A percentile compares a stretch with the other conserved stretches of the same genome.
phyloP scores from a whole-genome alignment of 2,888 invertebrate genomes.

The Sympetrum striolatum region DNA sequence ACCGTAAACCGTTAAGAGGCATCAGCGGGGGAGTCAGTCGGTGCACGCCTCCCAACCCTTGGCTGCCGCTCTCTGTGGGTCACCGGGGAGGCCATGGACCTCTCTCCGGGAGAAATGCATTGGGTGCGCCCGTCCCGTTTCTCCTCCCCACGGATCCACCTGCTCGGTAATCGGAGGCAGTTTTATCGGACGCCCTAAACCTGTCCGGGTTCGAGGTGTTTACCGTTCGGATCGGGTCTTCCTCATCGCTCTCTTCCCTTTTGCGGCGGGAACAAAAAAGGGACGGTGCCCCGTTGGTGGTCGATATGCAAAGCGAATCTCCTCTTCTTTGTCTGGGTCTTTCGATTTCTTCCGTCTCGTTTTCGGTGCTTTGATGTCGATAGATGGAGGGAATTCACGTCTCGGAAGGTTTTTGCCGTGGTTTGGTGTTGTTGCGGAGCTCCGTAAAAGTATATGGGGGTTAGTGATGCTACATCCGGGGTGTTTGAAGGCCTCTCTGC shows the following conservation, averaged over 20 bases:
- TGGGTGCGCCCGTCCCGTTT: background rate
- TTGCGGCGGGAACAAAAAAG: background rate
- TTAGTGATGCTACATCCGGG: too few relatives aligned
- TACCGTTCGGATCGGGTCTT: background rate
- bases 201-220: background rate
- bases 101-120: background rate
- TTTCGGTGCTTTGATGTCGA: background rate
- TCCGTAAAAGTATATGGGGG: too few relatives aligned
- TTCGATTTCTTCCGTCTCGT: background rate
- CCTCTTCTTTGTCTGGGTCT: background rate
- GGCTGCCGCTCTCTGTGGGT: background rate
- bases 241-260: background rate
- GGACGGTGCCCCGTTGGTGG: background rate
- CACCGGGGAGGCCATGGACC: constrained; percentile 38
- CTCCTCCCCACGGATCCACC: background rate
- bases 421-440: too few relatives aligned
- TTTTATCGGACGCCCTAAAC: background rate
- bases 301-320: background rate
- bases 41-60: background rate
- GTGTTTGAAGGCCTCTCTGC: too few relatives aligned
- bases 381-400: background rate
- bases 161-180: background rate
- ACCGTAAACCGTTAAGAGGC: background rate
- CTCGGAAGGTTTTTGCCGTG: background rate
- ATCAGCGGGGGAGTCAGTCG: background rate